Conservation (phyloP, 1,140 invertebrate genomes). For the Caenorhabditis brenneri region DNA sequence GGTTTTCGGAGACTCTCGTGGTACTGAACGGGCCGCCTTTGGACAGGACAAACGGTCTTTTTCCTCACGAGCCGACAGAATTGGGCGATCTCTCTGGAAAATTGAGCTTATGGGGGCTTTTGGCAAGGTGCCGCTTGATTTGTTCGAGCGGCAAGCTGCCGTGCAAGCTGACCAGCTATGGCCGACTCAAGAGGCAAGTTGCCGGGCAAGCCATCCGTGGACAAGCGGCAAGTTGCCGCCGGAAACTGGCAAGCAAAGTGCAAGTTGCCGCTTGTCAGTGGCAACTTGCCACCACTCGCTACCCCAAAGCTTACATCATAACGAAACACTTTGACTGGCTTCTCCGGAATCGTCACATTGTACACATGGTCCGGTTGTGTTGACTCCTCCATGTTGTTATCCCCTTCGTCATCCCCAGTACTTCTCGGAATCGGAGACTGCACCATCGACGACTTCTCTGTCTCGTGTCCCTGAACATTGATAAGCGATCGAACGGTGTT, state of each 20-base stretch:
- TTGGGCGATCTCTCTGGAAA: slow-evolving; percentile 32
- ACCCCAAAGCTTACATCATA: not conserved
- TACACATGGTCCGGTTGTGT: not conserved
- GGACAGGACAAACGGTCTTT: not conserved
- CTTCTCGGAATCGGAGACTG: not conserved
- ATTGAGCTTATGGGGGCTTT: not conserved
- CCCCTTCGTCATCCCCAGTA: not conserved
- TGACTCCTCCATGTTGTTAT: not conserved
- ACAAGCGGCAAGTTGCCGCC: no score
- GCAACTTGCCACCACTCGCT: no score
- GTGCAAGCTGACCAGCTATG: no score
- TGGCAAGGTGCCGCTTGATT: no score
- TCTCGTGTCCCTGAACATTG: not conserved
- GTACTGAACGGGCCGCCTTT: not conserved
- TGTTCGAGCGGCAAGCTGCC: no score
- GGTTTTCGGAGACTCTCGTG: not conserved
- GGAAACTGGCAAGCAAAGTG: no score
- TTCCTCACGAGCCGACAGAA: not conserved
- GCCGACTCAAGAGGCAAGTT: no score
- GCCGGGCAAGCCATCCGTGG: no score
- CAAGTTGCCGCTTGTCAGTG: no score
- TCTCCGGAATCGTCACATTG: not conserved
- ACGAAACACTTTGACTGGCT: not conserved
- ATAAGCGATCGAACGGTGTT: not conserved
- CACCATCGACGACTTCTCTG: not conserved